A percentile compares a stretch with the other conserved stretches of the same genome.
These are phyloP conservation scores for Cisticola juncidis DNA, from an alignment of 2,113 vertebrate species.

Conservation along the genomic window DNA sequence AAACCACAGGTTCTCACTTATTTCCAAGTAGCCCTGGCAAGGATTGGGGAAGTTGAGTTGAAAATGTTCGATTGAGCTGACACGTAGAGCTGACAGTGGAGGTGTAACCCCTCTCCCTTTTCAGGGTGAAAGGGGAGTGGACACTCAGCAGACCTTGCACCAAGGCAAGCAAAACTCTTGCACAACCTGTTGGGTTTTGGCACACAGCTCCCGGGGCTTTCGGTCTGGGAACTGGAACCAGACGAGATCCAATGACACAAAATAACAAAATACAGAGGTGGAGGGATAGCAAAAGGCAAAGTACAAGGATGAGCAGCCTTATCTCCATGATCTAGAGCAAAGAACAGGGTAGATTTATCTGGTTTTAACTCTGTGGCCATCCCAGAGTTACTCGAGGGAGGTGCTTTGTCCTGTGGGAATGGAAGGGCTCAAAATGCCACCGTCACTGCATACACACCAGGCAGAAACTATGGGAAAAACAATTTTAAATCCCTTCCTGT, in stretches of 20 bases:
- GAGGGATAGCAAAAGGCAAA: slow-evolving; percentile 22
- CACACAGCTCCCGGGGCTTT: neutral
- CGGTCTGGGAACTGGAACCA: neutral
- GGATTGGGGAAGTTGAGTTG: neutral
- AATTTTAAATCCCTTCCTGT: neutral
- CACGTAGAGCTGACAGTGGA: neutral
- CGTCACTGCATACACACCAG: neutral
- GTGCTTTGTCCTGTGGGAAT: neutral
- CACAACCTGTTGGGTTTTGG: neutral
- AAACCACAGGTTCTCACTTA: neutral
- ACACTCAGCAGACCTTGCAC: neutral
- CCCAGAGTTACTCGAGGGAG: neutral
- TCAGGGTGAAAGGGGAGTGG: neutral
- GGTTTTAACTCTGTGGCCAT: neutral
- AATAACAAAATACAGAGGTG: neutral
- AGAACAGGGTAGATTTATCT: neutral
- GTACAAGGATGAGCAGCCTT: slow-evolving; percentile 7
- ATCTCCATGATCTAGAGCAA: neutral
- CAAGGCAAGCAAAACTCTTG: neutral
- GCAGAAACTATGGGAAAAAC: neutral
- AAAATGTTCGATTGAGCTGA: neutral
- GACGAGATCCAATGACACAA: neutral
- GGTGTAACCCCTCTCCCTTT: neutral
- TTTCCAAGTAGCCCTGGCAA: neutral
- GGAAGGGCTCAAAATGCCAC: neutral